Conservation (phyloP, 2,113 vertebrate species). For the Oryzias curvinotus region DNA sequence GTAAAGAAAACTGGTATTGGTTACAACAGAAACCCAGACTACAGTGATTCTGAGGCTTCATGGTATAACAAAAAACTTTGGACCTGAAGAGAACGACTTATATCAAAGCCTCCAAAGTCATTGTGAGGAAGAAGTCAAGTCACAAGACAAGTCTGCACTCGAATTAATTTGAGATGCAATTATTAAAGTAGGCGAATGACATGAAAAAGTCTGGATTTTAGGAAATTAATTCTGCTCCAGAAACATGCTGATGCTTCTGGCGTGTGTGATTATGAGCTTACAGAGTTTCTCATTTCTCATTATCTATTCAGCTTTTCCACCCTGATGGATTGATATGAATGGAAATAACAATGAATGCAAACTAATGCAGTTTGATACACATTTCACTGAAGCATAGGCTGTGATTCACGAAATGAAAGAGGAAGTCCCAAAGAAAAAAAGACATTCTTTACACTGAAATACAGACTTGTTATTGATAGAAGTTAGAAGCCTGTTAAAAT, state of each 20-base stretch:
- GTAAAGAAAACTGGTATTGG: no score
- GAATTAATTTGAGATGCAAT: constrained; percentile 42
- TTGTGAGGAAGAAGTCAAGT: background rate
- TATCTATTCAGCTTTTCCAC: constrained; percentile 42
- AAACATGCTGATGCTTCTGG: constrained; percentile 27
- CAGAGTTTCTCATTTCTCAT: constrained; percentile 32
- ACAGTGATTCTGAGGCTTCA: no score
- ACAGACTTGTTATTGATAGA: no score
- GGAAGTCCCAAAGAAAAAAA: no score
- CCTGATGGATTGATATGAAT: constrained; percentile 40
- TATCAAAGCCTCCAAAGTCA: no score
- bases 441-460: no score
- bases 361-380: constrained; percentile 25
- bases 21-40: no score
- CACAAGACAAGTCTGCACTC: constrained; percentile 26
- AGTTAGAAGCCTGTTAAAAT: no score
- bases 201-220: constrained; percentile 29
- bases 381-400: constrained; percentile 1
- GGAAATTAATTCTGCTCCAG: constrained; percentile 41
- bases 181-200: constrained; percentile 39
- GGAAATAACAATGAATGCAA: constrained; percentile 46
- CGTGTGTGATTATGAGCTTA: constrained; percentile 50
- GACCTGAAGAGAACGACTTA: no score
- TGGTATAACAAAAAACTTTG: no score
- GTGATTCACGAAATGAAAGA: no score